phyloP scores from a whole-genome alignment of 2,888 invertebrate species.

The Epinotia bilunana region DNA sequence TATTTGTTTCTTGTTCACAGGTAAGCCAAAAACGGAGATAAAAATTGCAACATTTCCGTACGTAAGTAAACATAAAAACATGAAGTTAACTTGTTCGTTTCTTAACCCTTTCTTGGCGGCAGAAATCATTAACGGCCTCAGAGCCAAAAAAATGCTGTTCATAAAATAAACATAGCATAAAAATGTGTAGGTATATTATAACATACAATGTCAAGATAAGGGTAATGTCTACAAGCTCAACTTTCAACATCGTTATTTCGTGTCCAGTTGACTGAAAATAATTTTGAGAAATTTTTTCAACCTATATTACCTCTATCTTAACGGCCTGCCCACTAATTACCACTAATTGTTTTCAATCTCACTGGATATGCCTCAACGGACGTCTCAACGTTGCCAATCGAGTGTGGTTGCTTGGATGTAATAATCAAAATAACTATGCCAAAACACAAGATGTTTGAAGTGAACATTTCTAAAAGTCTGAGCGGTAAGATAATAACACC shows the following conservation, averaged over 20 bases:
- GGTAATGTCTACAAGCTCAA: background rate
- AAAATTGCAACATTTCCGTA: background rate
- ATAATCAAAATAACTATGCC: background rate
- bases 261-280: background rate
- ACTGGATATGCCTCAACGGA: background rate
- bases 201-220: no score
- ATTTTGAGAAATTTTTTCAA: background rate
- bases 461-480: constrained; percentile 2
- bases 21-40: background rate
- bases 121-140: no score
- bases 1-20: constrained; percentile 18
- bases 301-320: background rate
- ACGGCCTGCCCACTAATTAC: background rate
- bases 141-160: no score
- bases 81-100: background rate
- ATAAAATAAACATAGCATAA: no score
- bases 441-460: background rate
- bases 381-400: background rate
- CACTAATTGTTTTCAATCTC: background rate
- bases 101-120: background rate
- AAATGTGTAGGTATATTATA: no score
- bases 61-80: background rate
- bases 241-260: background rate
- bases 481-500: constrained; percentile 4
- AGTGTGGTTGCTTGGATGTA: background rate